Base-by-base conservation (phyloP, 1,140 invertebrate species). In the Goniozus legneri region DNA sequence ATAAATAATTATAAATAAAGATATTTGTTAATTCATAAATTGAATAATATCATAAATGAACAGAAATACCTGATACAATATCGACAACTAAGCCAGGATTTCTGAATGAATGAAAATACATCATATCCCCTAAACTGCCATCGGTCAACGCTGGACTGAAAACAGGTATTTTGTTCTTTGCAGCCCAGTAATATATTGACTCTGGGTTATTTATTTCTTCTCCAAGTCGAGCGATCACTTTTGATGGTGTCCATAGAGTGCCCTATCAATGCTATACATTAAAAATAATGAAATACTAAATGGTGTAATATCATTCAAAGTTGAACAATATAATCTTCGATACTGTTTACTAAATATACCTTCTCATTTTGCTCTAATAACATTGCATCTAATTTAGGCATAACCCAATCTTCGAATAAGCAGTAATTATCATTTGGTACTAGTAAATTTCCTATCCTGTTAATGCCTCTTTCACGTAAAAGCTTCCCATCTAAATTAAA, bases 361-460 rank as follows among this genome's bases (percentile, higher is more conserved):
- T 85, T 81, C 49, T 79, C 71, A 52, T 87, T 84, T 67, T 99
- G 97, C 69, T 98, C 94, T 37, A 82, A 72, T 12, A 98, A 66
- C 88, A 98, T 91, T 68, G 88, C 81, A 67, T 98, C 90, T 14
- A 99, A 79, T 59, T 94, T 83, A 0, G 97, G 97, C 77, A 91
- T 94, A 0, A 99, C 77, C 96, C 97, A 99, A 67, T 98, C 90
- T 78, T 99, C 96, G 80, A 99, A 99, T 58, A 85, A 80, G 62
- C 96, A 98, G 75, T 99, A 99, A 78, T 99, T 99, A 61, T 96
- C 85, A 80, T 99, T 99, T 3, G 97, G 97, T 2, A 98, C 95
- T 18, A 99, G 77, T 21, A 99, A 79, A 79, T 99, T 99, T 21
- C 97, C 97, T 56, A 97, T 98, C 56, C 97, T 79, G 75, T 99